Evolutionary conservation across 2,797 vertebrate species (phyloP).

Genomic region (Propithecus perrieri): DNA sequence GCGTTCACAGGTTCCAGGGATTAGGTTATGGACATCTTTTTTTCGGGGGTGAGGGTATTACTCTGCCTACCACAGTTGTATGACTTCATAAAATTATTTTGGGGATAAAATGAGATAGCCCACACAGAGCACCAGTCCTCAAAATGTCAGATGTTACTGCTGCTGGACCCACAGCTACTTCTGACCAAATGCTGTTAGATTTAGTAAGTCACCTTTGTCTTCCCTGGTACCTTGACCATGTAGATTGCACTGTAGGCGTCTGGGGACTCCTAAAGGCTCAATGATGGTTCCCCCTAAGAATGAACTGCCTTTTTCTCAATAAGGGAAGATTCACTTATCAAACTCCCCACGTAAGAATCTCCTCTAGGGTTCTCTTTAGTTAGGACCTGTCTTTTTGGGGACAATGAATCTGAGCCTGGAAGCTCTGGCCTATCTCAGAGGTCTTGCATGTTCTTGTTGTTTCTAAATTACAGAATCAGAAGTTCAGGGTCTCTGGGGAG

Average conservation of each 20-base stretch:
- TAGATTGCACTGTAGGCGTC: neutral
- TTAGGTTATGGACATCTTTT: neutral
- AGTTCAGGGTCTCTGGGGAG: neutral
- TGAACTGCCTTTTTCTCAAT: neutral
- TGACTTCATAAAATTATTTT: neutral
- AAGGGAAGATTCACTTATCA: neutral
- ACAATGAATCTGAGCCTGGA: neutral
- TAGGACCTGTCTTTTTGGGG: neutral
- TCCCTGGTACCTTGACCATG: neutral
- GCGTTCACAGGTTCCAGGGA: neutral
- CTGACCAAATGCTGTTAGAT: neutral
- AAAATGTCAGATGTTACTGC: neutral
- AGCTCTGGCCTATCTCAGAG: neutral
- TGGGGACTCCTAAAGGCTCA: neutral
- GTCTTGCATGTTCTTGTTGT: neutral
- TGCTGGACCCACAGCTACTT: neutral
- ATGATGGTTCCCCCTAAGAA: neutral
- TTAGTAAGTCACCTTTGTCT: neutral
- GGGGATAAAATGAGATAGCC: neutral
- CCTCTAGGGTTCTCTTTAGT: neutral
- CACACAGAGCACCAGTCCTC: neutral
- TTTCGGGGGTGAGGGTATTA: neutral
- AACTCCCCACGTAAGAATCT: neutral
- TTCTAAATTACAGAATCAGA: neutral
- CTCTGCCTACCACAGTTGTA: neutral